A percentile compares a stretch with the other conserved stretches of the same genome.
Conservation (phyloP, 2,113 vertebrate genomes). For the Silurus asotus region DNA sequence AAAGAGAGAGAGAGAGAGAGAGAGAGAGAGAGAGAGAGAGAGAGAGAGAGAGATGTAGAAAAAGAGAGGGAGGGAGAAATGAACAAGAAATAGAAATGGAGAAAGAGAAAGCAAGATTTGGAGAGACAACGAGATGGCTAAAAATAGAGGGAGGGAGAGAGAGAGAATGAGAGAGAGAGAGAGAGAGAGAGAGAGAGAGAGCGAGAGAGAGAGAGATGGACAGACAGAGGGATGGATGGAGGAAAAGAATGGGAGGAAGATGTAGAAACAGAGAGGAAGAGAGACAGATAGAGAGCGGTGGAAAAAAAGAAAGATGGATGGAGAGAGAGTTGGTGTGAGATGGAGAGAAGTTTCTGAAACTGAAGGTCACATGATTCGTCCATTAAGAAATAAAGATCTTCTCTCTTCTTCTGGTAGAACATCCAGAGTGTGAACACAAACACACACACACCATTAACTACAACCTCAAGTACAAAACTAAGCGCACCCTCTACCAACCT, state of each 20-base stretch:
- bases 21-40: neutral
- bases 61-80: neutral
- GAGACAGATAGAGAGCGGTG: neutral
- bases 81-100: no score
- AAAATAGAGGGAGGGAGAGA: no score
- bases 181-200: no score
- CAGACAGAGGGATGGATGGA: neutral
- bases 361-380: conserved; percentile 1
- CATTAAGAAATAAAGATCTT: neutral
- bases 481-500: neutral
- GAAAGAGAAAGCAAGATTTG: no score
- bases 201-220: no score
- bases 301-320: neutral
- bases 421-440: neutral
- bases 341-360: neutral
- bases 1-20: neutral
- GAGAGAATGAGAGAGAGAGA: no score
- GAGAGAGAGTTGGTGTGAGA: neutral
- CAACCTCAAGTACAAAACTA: neutral
- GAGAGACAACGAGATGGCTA: no score
- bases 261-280: neutral
- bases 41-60: no score
- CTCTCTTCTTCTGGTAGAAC: no score
- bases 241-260: neutral
- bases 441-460: neutral